Base-by-base conservation (phyloP, 1,140 invertebrate species). In the Penaeus japonicus region DNA sequence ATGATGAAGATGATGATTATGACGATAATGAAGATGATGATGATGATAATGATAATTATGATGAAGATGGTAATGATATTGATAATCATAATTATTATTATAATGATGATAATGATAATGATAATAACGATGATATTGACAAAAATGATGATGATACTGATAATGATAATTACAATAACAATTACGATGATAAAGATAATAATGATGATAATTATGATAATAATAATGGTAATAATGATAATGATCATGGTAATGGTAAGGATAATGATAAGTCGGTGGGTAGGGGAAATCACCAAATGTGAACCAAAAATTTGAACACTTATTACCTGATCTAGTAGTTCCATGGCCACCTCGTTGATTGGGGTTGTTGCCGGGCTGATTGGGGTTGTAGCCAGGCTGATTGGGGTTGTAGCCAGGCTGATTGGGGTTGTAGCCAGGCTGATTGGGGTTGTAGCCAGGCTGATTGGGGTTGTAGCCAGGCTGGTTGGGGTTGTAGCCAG, bases 361-460 rank as follows among this genome's bases (percentile, higher is more conserved):
- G 75, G 30, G 55, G 18, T 89, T 82, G 82, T 89, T 80, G 20
- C 73, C 73, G 17, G 89, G 89, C 22, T 88, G 89, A 55, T 84
- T 90, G 62, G 85, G 89, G 80, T 87, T 90, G 73, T 84, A 87
- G 20, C 80, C 85, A 22, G 86, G 82, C 35, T 90, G 89, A 35
- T 88, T 90, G 32, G 82, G 89, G 57, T 85, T 87, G 59, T 81
- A 80, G 47, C 85, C 82, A 15, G 89, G 89, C 30, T 89, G 86
- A 32, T 89, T 89, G 35, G 89, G 89, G 53, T 89, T 89, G 83
- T 86, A 89, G 20, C 84, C 89, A 81, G 89, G 89, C 22, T 88
- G 86, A 47, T 86, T 86, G 15, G 89, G 89, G 35, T 90, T 90
- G 70, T 90, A 90, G 5, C 85, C 85, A 30, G 89, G 89, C 22